Conservation (phyloP, 2,113 vertebrate genomes). For the Lagopus muta region DNA sequence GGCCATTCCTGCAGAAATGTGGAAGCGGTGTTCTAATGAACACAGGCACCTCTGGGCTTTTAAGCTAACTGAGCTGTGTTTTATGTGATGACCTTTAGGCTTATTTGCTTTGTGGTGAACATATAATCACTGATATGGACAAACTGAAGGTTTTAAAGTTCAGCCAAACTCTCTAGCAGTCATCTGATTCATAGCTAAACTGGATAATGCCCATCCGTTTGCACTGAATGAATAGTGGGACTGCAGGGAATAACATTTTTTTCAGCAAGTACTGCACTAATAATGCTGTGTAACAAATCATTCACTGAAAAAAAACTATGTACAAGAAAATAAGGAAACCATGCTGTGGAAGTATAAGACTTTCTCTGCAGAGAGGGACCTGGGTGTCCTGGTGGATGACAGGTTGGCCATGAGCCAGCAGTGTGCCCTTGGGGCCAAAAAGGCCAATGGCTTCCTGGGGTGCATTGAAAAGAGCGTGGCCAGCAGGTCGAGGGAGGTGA, state of each 20-base stretch:
- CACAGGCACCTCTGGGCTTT: accelerated
- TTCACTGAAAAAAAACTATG: neutral
- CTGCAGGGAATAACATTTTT: neutral
- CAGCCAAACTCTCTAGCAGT: neutral
- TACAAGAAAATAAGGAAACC: neutral
- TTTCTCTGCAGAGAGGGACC: no score
- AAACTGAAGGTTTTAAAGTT: neutral
- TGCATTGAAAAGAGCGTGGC: no score
- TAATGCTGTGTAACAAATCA: neutral
- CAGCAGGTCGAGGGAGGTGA: no score
- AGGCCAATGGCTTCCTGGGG: no score
- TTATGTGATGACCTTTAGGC: neutral
- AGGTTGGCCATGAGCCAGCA: no score
- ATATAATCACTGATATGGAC: neutral
- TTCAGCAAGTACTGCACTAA: neutral
- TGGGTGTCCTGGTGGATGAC: no score
- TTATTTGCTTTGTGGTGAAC: neutral
- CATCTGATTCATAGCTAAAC: accelerated
- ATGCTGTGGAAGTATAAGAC: neutral
- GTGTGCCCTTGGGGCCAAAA: no score
- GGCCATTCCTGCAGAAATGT: neutral
- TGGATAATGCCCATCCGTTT: neutral
- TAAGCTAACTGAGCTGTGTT: neutral
- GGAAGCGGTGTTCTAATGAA: neutral
- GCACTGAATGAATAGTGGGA: neutral